These are phyloP conservation scores for Oncorhynchus tshawytscha DNA, from an alignment of 2,113 vertebrate species.

Conservation along the genomic window DNA sequence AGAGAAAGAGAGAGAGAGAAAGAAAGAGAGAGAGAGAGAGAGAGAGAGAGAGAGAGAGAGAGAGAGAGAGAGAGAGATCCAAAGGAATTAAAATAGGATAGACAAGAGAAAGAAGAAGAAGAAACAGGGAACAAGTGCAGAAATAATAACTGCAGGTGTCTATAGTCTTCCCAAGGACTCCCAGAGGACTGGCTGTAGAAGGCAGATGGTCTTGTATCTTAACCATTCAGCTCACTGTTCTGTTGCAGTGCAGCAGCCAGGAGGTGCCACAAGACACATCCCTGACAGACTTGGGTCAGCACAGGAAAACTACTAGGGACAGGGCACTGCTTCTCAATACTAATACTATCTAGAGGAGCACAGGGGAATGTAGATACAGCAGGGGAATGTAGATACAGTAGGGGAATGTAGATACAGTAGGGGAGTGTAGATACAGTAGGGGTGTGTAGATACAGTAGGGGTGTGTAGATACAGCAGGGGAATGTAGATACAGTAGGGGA, in stretches of 20 bases:
- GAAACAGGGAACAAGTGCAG: no score
- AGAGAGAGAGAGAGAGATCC: no score
- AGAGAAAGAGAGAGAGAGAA: background rate
- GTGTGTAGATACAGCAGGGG: background rate
- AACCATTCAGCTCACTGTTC: constrained; percentile 32
- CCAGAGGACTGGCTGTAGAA: constrained; percentile 26
- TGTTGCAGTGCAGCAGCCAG: background rate
- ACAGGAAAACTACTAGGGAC: background rate
- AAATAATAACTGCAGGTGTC: constrained; percentile 10
- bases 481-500: background rate
- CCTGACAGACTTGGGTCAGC: background rate
- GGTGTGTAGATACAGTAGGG: no score
- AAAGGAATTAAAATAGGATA: no score
- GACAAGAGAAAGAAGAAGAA: no score
- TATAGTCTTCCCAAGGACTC: constrained; percentile 32
- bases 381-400: no score
- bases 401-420: no score
- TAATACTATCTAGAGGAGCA: background rate
- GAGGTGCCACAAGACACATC: background rate
- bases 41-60: no score
- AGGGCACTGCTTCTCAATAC: background rate
- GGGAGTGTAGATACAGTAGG: no score
- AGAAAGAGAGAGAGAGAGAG: no score
- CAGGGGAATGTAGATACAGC: background rate
- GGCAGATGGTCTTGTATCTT: constrained; percentile 38